phyloP scores from a whole-genome alignment of 1,140 invertebrate species.

The Drosophila arawakana region DNA sequence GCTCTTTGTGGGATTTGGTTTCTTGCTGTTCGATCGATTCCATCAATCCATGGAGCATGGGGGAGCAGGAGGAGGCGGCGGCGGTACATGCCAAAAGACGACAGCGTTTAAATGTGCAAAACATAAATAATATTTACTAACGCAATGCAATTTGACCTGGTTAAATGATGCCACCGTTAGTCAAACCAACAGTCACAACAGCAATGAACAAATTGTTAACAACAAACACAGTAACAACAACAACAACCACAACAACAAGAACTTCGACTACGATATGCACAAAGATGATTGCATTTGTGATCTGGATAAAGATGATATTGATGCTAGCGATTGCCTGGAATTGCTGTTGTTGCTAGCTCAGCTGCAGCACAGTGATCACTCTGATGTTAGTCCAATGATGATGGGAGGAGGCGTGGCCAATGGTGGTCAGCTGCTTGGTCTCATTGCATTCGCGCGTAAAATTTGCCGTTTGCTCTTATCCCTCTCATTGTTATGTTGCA shows the following conservation, averaged over 20 bases:
- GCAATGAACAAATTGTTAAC: not conserved
- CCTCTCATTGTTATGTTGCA: slow-evolving; percentile 71
- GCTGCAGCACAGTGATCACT: slow-evolving; percentile 41
- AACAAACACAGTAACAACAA: slow-evolving; percentile 19
- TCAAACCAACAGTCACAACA: slow-evolving; percentile 19
- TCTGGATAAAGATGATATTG: slow-evolving; percentile 42
- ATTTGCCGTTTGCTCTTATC: slow-evolving; percentile 74
- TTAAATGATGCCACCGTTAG: slow-evolving; percentile 52
- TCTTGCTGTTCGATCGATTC: slow-evolving; percentile 31
- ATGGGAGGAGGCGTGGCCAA: slow-evolving; percentile 66
- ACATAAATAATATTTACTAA: slow-evolving; percentile 83
- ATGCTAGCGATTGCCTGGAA: slow-evolving; percentile 50
- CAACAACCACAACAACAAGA: slow-evolving; percentile 14
- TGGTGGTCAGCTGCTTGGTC: slow-evolving; percentile 74
- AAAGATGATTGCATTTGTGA: slow-evolving; percentile 50
- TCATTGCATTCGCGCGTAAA: slow-evolving; percentile 80
- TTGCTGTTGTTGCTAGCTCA: slow-evolving; percentile 52
- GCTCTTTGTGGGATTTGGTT: slow-evolving; percentile 48
- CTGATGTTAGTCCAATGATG: slow-evolving; percentile 33
- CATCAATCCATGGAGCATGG: not conserved
- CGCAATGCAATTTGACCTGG: slow-evolving; percentile 77
- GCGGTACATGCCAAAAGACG: slow-evolving; percentile 17
- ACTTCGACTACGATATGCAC: slow-evolving; percentile 17
- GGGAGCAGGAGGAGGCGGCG: too few relatives aligned
- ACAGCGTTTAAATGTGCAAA: slow-evolving; percentile 40